These are phyloP conservation scores for Melitaea cinxia DNA, from an alignment of 1,140 invertebrate species.

Conservation along the genomic window DNA sequence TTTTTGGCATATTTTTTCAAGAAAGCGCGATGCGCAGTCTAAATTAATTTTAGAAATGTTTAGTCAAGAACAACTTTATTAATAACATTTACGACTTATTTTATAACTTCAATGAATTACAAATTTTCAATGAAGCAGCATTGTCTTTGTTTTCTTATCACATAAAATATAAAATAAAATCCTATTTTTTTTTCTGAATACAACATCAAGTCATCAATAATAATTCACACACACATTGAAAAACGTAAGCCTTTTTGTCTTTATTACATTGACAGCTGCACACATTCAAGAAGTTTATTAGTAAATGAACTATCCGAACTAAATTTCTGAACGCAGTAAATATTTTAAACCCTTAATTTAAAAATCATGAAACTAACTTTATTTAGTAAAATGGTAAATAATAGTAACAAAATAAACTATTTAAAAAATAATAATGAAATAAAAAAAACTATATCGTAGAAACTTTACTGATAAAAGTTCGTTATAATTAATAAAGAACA, in stretches of 20 bases:
- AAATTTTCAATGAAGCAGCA: neutral
- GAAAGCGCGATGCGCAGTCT: slow-evolving; percentile 15
- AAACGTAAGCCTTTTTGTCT: neutral
- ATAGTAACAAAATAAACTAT: too few relatives aligned
- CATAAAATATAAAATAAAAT: neutral
- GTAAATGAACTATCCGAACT: too few relatives aligned
- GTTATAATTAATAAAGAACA: too few relatives aligned
- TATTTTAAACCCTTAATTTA: too few relatives aligned
- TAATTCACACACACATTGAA: slow-evolving; percentile 4
- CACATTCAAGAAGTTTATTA: neutral
- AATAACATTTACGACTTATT: neutral
- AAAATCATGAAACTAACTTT: too few relatives aligned
- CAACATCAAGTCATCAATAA: slow-evolving; percentile 7
- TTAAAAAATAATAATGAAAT: too few relatives aligned
- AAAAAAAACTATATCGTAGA: too few relatives aligned
- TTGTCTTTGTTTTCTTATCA: neutral
- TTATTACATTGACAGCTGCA: neutral
- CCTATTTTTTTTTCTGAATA: neutral
- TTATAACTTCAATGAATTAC: neutral
- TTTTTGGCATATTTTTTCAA: slow-evolving; percentile 73
- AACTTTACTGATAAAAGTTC: too few relatives aligned
- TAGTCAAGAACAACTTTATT: neutral
- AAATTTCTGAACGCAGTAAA: too few relatives aligned
- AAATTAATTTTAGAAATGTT: slow-evolving; percentile 15
- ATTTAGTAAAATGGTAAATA: too few relatives aligned